These are phyloP conservation scores for Herminia tarsipennalis DNA, from an alignment of 2,888 invertebrate genomes.

Conservation along the genomic window DNA sequence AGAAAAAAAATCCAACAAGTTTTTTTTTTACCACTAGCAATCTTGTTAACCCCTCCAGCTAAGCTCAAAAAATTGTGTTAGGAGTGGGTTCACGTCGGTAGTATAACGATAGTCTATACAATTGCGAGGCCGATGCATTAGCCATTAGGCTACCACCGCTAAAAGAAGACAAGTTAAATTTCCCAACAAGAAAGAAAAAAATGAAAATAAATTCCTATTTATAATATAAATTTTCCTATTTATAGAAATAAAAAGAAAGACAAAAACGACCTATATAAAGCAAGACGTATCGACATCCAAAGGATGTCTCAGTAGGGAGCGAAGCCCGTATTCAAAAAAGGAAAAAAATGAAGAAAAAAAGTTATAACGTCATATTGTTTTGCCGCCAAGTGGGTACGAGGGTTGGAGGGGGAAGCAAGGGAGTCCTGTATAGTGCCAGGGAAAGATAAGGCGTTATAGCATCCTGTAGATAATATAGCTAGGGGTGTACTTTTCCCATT, in stretches of 20 bases:
- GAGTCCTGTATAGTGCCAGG: constrained; percentile 76
- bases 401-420: constrained; percentile 47
- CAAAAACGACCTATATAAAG: constrained; percentile 61
- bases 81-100: too few relatives aligned
- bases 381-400: constrained; percentile 70
- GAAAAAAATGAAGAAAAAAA: constrained; percentile 82
- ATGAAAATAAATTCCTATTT: not conserved
- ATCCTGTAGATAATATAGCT: constrained; percentile 65
- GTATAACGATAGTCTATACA: too few relatives aligned
- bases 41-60: too few relatives aligned
- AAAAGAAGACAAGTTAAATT: too few relatives aligned
- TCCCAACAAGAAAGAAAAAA: not conserved
- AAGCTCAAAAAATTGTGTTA: too few relatives aligned
- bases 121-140: too few relatives aligned
- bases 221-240: not conserved
- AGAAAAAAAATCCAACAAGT: too few relatives aligned
- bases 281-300: constrained; percentile 71
- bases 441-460: constrained; percentile 77
- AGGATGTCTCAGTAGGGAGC: constrained; percentile 72
- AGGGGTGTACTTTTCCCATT: constrained; percentile 54
- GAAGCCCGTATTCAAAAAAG: constrained; percentile 79
- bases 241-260: constrained; percentile 5
- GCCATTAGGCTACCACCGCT: too few relatives aligned
- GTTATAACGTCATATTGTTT: constrained; percentile 86
- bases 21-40: too few relatives aligned